Base-by-base conservation (phyloP, 2,888 invertebrate genomes). In the Epirrita christyi region DNA sequence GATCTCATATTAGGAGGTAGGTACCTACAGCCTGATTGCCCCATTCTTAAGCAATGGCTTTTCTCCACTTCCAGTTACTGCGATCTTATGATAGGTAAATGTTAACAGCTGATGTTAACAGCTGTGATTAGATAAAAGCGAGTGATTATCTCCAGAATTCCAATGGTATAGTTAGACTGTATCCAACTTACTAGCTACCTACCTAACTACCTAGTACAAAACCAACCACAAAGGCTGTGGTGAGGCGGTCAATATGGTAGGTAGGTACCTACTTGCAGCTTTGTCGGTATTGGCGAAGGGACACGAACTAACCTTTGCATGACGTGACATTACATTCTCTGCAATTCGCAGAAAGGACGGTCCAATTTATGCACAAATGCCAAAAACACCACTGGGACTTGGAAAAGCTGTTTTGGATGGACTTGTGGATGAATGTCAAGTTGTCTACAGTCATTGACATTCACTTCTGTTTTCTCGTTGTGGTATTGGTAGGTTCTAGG, bases 271-370 rank as follows among this genome's bases (percentile, higher is more conserved):
- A 9, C 0, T 6, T 11, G 27, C 2, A 7, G 32, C 9, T 50
- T 37, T 43, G 43, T 55, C 41, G 43, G 55, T 41, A 50, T 21
- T 15, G 41, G 54, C 53, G 57, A 63, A 63, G 65, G 63, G 59
- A 54, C 57, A 40, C 34, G 48, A 58, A 53, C 49, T 61, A 61
- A 66, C 65, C 65, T 66, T 66, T 66, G 59, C n/a, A n/a, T 29
- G 42, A 45, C 59, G 59, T 61, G 63, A 63, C 65, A 66, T 66
- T 66, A 61, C 63, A 59, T 63, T 66, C 63, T 57, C 60, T 45
- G 38, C 48, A 29, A 44, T 52, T 53, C 40, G 13, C 52, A 52
- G 57, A 53, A 52, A 52, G 40, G 57, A 57, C 57, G 53, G 27
- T 53, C 41, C 41, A 45, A 53, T 41, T 53, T 53, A 46, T 40